Percentiles rank a stretch among this genome's conserved stretches.
These are phyloP conservation scores for Morinoia aosen DNA, from an alignment of 2,888 invertebrate species.

Conservation along the genomic window DNA sequence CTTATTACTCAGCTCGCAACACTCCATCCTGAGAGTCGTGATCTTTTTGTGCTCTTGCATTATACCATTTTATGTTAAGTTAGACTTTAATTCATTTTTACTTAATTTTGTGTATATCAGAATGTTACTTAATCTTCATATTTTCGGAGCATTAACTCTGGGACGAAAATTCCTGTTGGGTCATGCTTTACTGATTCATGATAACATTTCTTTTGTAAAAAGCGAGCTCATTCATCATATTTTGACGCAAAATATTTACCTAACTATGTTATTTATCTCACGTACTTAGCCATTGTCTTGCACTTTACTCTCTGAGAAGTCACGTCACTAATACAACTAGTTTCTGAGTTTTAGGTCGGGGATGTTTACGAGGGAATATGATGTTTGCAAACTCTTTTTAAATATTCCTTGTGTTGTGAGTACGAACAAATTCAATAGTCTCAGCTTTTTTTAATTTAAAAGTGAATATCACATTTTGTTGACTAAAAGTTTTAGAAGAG, in stretches of 20 bases:
- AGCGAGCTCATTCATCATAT: not conserved
- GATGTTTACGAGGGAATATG: not conserved
- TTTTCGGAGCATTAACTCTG: not conserved
- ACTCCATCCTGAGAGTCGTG: constrained; percentile 37
- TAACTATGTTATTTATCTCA: constrained; percentile 6
- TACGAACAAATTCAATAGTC: not conserved
- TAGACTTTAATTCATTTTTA: constrained; percentile 14
- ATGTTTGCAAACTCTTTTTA: not conserved
- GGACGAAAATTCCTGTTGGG: not conserved
- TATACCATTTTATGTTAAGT: not conserved
- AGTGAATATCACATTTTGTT: not conserved
- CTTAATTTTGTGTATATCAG: constrained; percentile 33
- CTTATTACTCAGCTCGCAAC: constrained; percentile 55
- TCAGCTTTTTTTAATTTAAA: not conserved
- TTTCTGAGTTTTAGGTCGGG: not conserved
- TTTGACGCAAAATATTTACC: not conserved
- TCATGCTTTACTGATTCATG: constrained; percentile 8
- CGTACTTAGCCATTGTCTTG: constrained; percentile 15
- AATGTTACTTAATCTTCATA: constrained; percentile 14
- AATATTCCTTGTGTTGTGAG: not conserved
- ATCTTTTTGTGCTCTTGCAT: not conserved
- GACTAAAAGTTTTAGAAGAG: not conserved
- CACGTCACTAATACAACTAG: not conserved
- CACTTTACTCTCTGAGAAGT: not conserved
- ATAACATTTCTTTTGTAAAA: not conserved